A percentile compares a stretch with the other conserved stretches of the same genome.
Evolutionary conservation across 2,888 invertebrate species (phyloP).

Genomic region (Pomacea canaliculata): DNA sequence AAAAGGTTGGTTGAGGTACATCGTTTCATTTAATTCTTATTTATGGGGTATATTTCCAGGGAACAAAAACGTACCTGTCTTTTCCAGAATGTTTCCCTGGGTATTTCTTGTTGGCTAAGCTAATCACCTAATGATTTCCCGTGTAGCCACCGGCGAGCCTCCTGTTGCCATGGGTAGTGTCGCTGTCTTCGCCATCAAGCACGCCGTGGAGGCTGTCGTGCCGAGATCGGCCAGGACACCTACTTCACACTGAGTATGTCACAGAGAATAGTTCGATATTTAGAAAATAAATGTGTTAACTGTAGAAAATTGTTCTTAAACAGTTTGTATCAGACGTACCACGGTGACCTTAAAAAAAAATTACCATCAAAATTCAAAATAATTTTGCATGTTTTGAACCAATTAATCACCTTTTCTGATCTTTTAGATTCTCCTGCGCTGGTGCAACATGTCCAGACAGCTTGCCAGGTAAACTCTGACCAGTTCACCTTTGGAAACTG

Average conservation of each 20-base stretch:
- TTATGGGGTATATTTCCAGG: too few relatives aligned
- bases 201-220: constrained; percentile 56
- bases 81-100: too few relatives aligned
- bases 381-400: too few relatives aligned
- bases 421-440: constrained; percentile 59
- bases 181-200: constrained; percentile 57
- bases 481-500: constrained; percentile 38
- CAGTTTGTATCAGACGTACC: neutral
- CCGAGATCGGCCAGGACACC: constrained; percentile 44
- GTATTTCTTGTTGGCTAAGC: too few relatives aligned
- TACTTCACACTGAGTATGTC: constrained; percentile 47
- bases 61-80: too few relatives aligned
- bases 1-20: too few relatives aligned
- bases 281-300: too few relatives aligned
- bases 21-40: too few relatives aligned
- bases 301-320: neutral
- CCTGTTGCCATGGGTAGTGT: constrained; percentile 56
- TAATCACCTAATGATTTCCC: neutral
- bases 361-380: too few relatives aligned
- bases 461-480: constrained; percentile 44
- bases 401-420: too few relatives aligned
- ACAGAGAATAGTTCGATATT: neutral
- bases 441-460: constrained; percentile 52
- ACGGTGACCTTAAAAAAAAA: neutral
- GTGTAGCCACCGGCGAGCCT: constrained; percentile 58